Percentiles rank a stretch among this genome's conserved stretches.
Evolutionary conservation across 2,797 vertebrate genomes (phyloP).

Genomic region (Smutsia gigantea): DNA sequence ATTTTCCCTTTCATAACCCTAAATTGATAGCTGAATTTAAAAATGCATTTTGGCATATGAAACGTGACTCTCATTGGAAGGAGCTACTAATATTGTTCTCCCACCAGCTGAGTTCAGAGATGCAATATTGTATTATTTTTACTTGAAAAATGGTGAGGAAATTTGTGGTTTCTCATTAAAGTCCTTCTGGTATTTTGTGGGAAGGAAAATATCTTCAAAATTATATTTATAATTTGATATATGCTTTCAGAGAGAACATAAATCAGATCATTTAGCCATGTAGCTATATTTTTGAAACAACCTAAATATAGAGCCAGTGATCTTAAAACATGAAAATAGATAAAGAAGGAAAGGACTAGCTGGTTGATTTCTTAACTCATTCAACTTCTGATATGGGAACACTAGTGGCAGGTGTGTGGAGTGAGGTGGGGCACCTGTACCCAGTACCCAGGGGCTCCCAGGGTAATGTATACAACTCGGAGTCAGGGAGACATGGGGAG

Average conservation of each 20-base stretch:
- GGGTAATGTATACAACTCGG: too few relatives aligned
- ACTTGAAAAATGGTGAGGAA: slow-evolving; percentile 66
- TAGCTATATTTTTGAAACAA: background rate
- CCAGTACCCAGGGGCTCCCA: background rate
- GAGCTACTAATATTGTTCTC: background rate
- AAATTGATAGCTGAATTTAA: background rate
- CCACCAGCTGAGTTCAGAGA: slow-evolving; percentile 48
- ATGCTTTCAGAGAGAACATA: background rate
- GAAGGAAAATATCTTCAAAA: slow-evolving; percentile 63
- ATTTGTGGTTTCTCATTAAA: slow-evolving; percentile 72
- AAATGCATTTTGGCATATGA: background rate
- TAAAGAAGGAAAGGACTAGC: background rate
- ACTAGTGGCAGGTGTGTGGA: background rate
- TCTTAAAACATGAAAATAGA: background rate
- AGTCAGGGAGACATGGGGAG: background rate
- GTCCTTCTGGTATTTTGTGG: slow-evolving; percentile 76
- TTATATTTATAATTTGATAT: slow-evolving; percentile 46
- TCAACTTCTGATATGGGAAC: background rate
- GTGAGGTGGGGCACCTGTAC: fast-evolving
- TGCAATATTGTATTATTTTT: slow-evolving; percentile 72
- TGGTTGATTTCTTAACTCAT: background rate
- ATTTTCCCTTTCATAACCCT: background rate
- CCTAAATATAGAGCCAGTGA: background rate
- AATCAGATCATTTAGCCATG: slow-evolving; percentile 17
- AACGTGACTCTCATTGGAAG: background rate